Evolutionary conservation across 2,888 invertebrate genomes (phyloP).

Genomic region (Noctua janthina): DNA sequence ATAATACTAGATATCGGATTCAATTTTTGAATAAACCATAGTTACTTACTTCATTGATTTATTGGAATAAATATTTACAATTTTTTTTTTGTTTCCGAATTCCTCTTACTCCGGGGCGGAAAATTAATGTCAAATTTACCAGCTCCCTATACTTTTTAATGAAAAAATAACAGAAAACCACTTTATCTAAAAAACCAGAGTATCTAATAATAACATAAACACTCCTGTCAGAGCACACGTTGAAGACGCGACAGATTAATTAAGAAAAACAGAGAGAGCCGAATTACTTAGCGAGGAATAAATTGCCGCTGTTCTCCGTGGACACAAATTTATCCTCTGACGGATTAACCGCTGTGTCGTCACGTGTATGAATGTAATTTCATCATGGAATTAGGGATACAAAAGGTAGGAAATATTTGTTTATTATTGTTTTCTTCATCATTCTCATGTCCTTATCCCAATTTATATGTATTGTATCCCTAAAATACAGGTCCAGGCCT

Average conservation of each 20-base stretch:
- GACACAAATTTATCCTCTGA: constrained; percentile 47
- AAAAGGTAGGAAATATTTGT: neutral
- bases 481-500: too few relatives aligned
- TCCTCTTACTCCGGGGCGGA: neutral
- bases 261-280: constrained; percentile 63
- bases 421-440: neutral
- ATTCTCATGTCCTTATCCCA: neutral
- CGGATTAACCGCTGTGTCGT: constrained; percentile 55
- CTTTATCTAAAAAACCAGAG: constrained; percentile 10
- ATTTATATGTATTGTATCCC: neutral
- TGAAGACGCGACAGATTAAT: constrained; percentile 61
- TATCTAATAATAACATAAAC: constrained; percentile 34
- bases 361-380: constrained; percentile 58
- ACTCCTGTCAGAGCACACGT: constrained; percentile 25
- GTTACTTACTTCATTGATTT: neutral
- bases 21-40: too few relatives aligned
- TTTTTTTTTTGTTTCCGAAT: neutral
- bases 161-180: neutral
- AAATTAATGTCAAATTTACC: neutral
- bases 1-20: neutral
- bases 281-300: constrained; percentile 62
- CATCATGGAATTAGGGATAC: constrained; percentile 25
- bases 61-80: neutral
- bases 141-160: neutral
- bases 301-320: constrained; percentile 45